phyloP scores from a whole-genome alignment of 2,797 vertebrate genomes.

The Sphaeramia orbicularis region DNA sequence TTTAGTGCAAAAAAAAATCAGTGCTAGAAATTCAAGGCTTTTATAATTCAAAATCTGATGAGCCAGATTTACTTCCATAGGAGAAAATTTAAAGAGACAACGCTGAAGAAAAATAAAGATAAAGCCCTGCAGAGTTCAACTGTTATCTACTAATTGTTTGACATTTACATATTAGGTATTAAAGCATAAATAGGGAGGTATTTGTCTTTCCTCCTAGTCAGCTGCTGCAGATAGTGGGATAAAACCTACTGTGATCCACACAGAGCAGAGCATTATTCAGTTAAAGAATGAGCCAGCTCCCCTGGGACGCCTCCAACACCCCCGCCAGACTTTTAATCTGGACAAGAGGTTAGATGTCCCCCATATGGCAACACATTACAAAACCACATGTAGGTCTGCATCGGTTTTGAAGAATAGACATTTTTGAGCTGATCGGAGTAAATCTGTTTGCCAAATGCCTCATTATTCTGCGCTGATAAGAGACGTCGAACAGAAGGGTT shows the following conservation, averaged over 20 bases:
- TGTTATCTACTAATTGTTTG: constrained; percentile 4
- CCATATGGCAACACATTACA: constrained; percentile 55
- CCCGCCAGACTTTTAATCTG: constrained; percentile 55
- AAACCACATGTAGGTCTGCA: constrained; percentile 49
- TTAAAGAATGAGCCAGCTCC: constrained; percentile 45
- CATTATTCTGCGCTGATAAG: constrained; percentile 28
- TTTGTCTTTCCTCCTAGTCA: constrained; percentile 11
- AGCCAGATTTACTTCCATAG: too few relatives aligned
- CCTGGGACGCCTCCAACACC: constrained; percentile 23
- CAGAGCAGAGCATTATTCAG: constrained; percentile 41
- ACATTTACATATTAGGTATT: background rate
- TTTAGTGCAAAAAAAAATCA: too few relatives aligned
- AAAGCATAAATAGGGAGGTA: background rate
- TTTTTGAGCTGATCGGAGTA: constrained; percentile 29
- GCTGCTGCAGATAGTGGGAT: constrained; percentile 21
- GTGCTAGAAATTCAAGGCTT: too few relatives aligned
- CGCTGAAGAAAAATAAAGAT: too few relatives aligned
- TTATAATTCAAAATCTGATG: too few relatives aligned
- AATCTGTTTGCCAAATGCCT: constrained; percentile 47
- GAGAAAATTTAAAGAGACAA: too few relatives aligned
- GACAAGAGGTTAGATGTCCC: constrained; percentile 58
- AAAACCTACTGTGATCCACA: constrained; percentile 38
- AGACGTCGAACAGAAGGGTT: background rate
- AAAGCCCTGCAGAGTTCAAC: background rate
- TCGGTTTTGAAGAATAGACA: constrained; percentile 33